Base-by-base conservation (phyloP, 2,888 invertebrate species). In the Ctena decussata region DNA sequence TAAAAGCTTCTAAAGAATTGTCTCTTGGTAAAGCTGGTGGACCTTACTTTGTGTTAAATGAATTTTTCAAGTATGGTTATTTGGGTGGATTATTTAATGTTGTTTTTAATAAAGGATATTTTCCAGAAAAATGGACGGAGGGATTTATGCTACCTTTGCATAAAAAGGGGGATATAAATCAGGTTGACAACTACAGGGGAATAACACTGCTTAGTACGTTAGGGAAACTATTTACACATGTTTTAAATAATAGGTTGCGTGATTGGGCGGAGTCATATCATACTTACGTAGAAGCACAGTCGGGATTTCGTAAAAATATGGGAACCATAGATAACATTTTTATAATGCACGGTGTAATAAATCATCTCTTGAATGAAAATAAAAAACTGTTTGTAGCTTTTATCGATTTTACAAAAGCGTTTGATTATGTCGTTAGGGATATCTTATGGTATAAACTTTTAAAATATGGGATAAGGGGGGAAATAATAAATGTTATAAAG, bases 261-360 rank as follows among this genome's bases (percentile, higher is more conserved):
- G 57, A 27, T 30, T 57, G 21, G 57, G 57, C 57, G 6, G 57
- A 57, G 15, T 3, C 2, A 15, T 57, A 57, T 57, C 27, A 30
- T 27, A 30, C 27, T 3, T 57, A 57, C 27, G 57, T 78, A 18
- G 77, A 78, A 27, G 77, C 77, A 35, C 84, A 85, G 41, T 32
- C 72, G 60, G 84, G 81, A 21, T 85, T 85, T 41, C 39, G 84
- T 37, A 76, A 77, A 24, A 18, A 27, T 21, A 78, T 69, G 53
- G 57, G 73, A 12, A 79, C 77, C 30, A 44, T 46, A 21, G 83
- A 83, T 60, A 83, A 60, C 49, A 79, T 83, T 30, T 83, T 78
- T 75, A 39, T 73, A n/a, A n/a, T n/a, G n/a, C n/a, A n/a, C n/a
- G n/a, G n/a, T n/a, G n/a, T n/a, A n/a, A n/a, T n/a, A n/a, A n/a